A percentile compares a stretch with the other conserved stretches of the same genome.
These are phyloP conservation scores for Tringa solitaria DNA, from an alignment of 2,113 vertebrate species.

Conservation along the genomic window DNA sequence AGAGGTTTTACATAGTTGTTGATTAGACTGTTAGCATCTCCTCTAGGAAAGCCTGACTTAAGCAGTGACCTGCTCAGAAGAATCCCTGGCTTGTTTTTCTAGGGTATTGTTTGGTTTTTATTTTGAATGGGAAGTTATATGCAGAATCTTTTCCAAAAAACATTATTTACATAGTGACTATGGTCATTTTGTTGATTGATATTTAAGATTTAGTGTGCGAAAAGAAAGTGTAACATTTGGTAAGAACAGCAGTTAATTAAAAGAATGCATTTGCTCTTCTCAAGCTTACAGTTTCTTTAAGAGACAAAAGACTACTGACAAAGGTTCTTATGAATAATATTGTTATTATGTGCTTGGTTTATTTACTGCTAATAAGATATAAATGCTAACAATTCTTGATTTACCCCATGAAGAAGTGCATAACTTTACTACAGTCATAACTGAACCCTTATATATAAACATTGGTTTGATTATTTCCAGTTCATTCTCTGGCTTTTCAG, in stretches of 20 bases:
- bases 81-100: not conserved
- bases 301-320: conserved; percentile 26
- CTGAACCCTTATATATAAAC: conserved; percentile 11
- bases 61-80: not conserved
- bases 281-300: not conserved
- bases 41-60: not conserved
- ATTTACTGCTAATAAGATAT: conserved; percentile 49
- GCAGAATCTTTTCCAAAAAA: not conserved
- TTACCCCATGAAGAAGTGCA: conserved; percentile 14
- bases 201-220: not conserved
- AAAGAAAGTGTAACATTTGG: not conserved
- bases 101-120: not conserved
- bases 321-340: conserved; percentile 1
- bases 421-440: conserved; percentile 14
- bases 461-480: not conserved
- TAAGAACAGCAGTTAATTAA: conserved; percentile 2
- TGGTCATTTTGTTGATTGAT: not conserved
- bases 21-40: not conserved
- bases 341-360: conserved; percentile 37
- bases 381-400: conserved; percentile 44
- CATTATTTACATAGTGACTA: not conserved
- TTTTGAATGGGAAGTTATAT: not conserved
- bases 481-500: not conserved
- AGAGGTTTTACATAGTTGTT: not conserved
- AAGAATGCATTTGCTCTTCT: not conserved